A percentile compares a stretch with the other conserved stretches of the same genome.
These are phyloP conservation scores for Drosophila pseudotalamancana DNA, from an alignment of 2,888 invertebrate species.

Conservation along the genomic window DNA sequence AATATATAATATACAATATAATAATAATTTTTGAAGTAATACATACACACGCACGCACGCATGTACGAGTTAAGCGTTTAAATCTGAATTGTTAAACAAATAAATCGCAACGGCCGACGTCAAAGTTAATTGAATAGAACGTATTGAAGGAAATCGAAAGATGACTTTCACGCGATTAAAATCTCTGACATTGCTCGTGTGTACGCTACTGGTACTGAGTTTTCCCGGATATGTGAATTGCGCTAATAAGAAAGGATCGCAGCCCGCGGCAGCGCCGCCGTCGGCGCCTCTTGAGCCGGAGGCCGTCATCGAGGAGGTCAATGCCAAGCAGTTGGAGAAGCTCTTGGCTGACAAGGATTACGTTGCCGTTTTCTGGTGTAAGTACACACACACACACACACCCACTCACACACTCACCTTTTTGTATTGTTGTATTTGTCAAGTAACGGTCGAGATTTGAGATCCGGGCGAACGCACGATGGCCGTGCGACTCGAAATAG, in stretches of 20 bases:
- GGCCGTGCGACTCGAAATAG: conserved; percentile 74
- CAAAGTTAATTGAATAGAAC: conserved; percentile 42
- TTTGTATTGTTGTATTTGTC: conserved; percentile 5
- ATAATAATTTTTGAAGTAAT: neutral
- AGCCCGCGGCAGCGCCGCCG: conserved; percentile 66
- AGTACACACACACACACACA: conserved; percentile 85
- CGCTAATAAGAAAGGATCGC: conserved; percentile 83
- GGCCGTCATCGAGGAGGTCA: conserved; percentile 96
- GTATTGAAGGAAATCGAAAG: conserved; percentile 60
- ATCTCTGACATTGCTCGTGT: conserved; percentile 83
- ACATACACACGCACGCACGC: conserved; percentile 55
- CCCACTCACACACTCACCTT: neutral
- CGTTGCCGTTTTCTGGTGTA: conserved; percentile 98
- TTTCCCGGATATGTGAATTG: conserved; percentile 84
- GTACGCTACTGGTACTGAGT: conserved; percentile 83
- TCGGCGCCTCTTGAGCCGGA: conserved; percentile 84
- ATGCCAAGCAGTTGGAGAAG: conserved; percentile 95
- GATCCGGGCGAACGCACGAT: conserved; percentile 57
- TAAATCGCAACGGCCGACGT: conserved; percentile 45
- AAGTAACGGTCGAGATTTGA: conserved; percentile 49
- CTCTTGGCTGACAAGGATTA: conserved; percentile 95
- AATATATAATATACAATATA: neutral
- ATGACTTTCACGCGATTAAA: conserved; percentile 85
- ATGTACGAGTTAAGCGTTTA: conserved; percentile 66
- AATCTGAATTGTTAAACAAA: conserved; percentile 6